A percentile compares a stretch with the other conserved stretches of the same genome.
Evolutionary conservation across 2,113 vertebrate species (phyloP).

Genomic region (Megaceryle maxima): DNA sequence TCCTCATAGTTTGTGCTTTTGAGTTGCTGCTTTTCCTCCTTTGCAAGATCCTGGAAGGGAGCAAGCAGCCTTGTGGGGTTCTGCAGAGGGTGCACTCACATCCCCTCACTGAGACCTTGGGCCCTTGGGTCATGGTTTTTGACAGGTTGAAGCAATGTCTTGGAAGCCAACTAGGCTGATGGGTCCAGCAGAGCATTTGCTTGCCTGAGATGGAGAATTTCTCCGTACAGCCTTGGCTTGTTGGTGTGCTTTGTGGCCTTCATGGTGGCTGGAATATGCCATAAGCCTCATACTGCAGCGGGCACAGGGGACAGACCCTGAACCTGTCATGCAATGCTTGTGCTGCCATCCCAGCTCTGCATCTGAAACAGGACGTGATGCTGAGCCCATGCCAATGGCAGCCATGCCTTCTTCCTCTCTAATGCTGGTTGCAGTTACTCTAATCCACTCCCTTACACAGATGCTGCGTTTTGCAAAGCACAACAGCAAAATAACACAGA

Average conservation of each 20-base stretch:
- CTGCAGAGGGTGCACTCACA: background rate
- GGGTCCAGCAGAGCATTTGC: background rate
- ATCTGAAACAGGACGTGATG: rapidly evolving
- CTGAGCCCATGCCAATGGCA: background rate
- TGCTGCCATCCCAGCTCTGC: background rate
- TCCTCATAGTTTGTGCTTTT: background rate
- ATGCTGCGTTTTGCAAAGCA: background rate
- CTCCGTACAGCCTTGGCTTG: background rate
- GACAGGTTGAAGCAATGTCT: background rate
- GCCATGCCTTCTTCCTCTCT: background rate
- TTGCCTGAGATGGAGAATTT: background rate
- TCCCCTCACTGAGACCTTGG: rapidly evolving
- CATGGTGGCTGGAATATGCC: background rate
- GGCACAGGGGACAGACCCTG: background rate
- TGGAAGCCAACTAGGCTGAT: background rate
- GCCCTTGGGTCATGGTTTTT: background rate
- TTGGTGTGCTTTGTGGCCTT: background rate
- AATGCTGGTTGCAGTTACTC: background rate
- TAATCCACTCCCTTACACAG: background rate
- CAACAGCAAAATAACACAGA: background rate
- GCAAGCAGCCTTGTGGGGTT: background rate
- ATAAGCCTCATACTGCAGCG: background rate
- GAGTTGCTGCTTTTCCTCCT: background rate
- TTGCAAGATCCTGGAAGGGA: rapidly evolving
- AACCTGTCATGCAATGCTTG: background rate